Evolutionary conservation across 2,113 vertebrate species (phyloP).

Genomic region (Gallinago undulata): DNA sequence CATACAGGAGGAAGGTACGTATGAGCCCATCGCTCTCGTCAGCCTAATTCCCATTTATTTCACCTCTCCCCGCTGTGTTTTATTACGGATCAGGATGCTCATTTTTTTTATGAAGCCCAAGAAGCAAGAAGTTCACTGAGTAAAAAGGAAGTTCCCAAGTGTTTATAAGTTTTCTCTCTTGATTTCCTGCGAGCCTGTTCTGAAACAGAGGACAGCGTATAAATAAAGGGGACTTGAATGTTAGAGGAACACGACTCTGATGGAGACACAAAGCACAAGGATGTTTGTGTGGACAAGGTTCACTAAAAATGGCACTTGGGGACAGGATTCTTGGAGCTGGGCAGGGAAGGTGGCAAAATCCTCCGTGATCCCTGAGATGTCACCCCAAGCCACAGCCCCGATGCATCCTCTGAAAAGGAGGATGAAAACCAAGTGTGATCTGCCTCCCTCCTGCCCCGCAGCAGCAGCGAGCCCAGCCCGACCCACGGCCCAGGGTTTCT

Average conservation of each 20-base stretch:
- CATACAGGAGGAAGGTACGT: accelerated
- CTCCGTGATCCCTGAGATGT: neutral
- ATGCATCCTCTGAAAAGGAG: neutral
- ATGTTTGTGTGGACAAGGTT: accelerated
- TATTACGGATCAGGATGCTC: neutral
- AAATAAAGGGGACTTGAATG: neutral
- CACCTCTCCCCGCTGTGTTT: neutral
- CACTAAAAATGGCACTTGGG: neutral
- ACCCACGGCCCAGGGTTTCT: accelerated
- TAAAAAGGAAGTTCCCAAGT: neutral
- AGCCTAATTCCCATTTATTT: neutral
- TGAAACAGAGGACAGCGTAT: neutral
- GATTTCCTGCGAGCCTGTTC: neutral
- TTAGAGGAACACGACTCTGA: accelerated
- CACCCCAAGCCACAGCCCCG: accelerated
- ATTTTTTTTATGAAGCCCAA: neutral
- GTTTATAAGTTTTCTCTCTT: neutral
- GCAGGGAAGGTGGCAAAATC: neutral
- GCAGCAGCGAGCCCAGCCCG: neutral
- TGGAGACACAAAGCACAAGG: neutral
- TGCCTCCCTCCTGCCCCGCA: too few relatives aligned
- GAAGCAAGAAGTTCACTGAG: neutral
- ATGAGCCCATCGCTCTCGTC: accelerated
- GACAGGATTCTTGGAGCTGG: neutral
- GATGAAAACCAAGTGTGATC: neutral